phyloP scores from a whole-genome alignment of 2,888 invertebrate genomes.

The Pseudococcus longispinus region DNA sequence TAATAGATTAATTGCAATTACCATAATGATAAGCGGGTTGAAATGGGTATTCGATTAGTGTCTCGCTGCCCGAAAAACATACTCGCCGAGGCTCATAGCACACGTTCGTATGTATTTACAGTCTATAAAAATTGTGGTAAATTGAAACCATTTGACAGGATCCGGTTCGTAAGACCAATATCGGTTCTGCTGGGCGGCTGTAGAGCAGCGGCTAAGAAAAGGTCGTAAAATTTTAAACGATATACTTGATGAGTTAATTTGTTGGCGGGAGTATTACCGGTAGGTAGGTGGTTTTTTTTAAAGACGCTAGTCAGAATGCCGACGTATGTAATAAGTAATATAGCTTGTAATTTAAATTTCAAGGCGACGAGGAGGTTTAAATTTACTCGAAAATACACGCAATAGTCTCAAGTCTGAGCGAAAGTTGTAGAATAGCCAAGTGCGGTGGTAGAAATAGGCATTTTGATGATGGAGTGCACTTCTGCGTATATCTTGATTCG shows the following conservation, averaged over 20 bases:
- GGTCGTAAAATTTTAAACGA: slow-evolving; percentile 36
- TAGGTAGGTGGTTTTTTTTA: slow-evolving; percentile 16
- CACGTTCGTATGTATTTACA: background rate
- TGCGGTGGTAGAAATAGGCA: no score
- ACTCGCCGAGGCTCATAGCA: background rate
- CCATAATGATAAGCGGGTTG: slow-evolving; percentile 40
- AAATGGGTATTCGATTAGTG: slow-evolving; percentile 10
- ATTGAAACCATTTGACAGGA: slow-evolving; percentile 29
- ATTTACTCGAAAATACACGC: background rate
- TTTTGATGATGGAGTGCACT: no score
- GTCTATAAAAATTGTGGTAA: slow-evolving; percentile 25
- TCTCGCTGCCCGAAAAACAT: background rate
- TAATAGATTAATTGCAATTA: slow-evolving; percentile 44
- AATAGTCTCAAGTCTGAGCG: background rate
- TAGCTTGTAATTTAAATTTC: background rate
- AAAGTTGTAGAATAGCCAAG: no score
- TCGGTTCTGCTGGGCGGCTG: background rate
- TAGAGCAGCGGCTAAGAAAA: background rate
- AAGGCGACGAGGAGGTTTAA: background rate
- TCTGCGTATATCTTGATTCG: no score
- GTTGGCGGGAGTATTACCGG: background rate
- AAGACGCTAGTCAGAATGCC: background rate
- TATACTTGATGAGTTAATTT: slow-evolving; percentile 45
- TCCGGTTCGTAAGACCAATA: slow-evolving; percentile 19
- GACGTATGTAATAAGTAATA: background rate